phyloP scores from a whole-genome alignment of 1,140 invertebrate species.

The Doryteuthis pealeii region DNA sequence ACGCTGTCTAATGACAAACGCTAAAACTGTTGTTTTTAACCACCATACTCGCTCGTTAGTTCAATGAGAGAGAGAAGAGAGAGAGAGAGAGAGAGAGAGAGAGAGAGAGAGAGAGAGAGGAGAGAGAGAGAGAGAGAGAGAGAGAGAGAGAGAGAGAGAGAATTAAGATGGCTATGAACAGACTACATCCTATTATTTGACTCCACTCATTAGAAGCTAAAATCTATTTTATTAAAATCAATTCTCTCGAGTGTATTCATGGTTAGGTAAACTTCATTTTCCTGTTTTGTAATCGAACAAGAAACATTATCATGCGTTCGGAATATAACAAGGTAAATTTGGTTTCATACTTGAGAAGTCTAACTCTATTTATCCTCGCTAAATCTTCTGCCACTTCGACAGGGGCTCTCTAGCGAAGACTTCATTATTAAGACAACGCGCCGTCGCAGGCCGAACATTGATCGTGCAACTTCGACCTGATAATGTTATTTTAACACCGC shows the following conservation, averaged over 20 bases:
- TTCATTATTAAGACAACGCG: neutral
- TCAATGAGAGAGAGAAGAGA: no score
- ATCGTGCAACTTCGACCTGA: neutral
- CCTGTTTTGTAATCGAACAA: slow-evolving; percentile 4
- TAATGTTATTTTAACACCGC: slow-evolving; percentile 15
- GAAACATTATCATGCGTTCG: slow-evolving; percentile 5
- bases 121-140: no score
- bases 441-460: neutral
- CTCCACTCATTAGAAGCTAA: neutral
- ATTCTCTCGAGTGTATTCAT: slow-evolving; percentile 1
- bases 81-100: no score
- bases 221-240: neutral
- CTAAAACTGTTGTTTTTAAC: no score
- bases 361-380: neutral
- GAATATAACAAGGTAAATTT: neutral
- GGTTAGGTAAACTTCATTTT: slow-evolving; percentile 12
- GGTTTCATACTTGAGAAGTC: neutral
- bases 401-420: neutral
- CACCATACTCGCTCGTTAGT: no score
- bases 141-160: no score
- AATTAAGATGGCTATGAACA: no score
- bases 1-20: no score
- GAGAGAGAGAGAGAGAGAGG: no score
- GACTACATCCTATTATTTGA: neutral
- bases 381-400: neutral